Percentiles rank a stretch among this genome's conserved stretches.
phyloP scores from a whole-genome alignment of 1,140 invertebrate genomes.

The Gryon sp. region DNA sequence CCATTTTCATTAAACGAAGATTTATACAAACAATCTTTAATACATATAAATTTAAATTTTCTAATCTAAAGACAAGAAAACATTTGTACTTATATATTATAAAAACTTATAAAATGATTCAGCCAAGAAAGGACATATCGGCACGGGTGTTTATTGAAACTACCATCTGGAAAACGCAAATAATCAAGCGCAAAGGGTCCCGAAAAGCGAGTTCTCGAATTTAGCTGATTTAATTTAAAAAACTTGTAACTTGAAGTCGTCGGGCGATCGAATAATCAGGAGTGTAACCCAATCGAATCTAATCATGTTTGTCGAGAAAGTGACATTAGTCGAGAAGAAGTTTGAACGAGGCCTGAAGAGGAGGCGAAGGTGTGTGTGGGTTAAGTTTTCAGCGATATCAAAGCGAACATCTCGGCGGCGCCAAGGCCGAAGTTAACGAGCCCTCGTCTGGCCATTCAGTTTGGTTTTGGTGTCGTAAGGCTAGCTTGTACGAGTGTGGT shows the following conservation, averaged over 20 bases:
- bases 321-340: conserved; percentile 53
- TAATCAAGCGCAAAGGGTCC: too few species aligned
- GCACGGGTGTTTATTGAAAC: too few species aligned
- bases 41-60: too few species aligned
- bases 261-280: conserved; percentile 40
- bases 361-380: conserved; percentile 60
- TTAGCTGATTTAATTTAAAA: conserved; percentile 52
- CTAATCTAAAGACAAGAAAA: too few species aligned
- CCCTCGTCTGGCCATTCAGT: conserved; percentile 67
- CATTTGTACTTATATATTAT: too few species aligned
- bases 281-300: conserved; percentile 59
- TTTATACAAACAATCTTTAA: too few species aligned
- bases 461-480: conserved; percentile 52
- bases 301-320: conserved; percentile 61
- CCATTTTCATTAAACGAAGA: too few species aligned
- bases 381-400: conserved; percentile 66
- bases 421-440: conserved; percentile 68
- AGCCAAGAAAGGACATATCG: too few species aligned
- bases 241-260: conserved; percentile 35
- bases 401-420: conserved; percentile 64
- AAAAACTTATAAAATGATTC: too few species aligned
- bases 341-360: conserved; percentile 55
- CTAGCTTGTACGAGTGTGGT: conserved; percentile 50
- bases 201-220: background rate
- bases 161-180: too few species aligned